Conservation (phyloP, 92 coral and sea anemone species). For the Nematostella vectensis region DNA sequence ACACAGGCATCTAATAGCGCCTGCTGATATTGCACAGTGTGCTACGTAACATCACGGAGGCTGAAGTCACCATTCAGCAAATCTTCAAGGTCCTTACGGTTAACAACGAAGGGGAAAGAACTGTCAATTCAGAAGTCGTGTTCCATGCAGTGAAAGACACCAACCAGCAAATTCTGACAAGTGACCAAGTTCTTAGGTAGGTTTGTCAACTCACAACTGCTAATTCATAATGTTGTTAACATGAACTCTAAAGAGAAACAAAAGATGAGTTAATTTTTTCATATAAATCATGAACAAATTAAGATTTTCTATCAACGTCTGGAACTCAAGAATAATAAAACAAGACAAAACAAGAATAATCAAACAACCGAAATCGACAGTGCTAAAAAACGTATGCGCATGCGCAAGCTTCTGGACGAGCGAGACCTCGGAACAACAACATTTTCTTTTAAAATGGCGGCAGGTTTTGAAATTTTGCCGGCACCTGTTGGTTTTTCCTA, state of each 20-base stretch:
- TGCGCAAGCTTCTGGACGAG: not conserved
- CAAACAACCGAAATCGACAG: too few species aligned
- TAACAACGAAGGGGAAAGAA: conserved; percentile 36
- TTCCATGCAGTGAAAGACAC: conserved; percentile 76
- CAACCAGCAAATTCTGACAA: conserved; percentile 62
- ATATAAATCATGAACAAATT: not conserved
- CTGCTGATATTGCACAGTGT: too few species aligned
- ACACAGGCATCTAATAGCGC: too few species aligned
- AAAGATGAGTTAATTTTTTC: not conserved
- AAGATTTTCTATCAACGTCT: not conserved
- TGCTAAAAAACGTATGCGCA: not conserved
- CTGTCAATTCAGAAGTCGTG: conserved; percentile 70
- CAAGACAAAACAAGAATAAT: too few species aligned
- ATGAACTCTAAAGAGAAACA: not conserved
- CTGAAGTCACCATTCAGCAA: conserved; percentile 81
- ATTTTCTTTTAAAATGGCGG: not conserved
- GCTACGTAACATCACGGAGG: conserved; percentile 73
- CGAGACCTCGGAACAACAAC: not conserved
- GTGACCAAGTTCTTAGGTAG: conserved; percentile 70
- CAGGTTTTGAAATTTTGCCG: not conserved
- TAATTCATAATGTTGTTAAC: too few species aligned
- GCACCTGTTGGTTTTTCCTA: not conserved
- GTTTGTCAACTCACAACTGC: too few species aligned
- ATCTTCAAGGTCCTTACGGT: conserved; percentile 60
- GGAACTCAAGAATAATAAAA: too few species aligned